Base-by-base conservation (phyloP, 2,888 invertebrate genomes). In the Quadroppia sp. region DNA sequence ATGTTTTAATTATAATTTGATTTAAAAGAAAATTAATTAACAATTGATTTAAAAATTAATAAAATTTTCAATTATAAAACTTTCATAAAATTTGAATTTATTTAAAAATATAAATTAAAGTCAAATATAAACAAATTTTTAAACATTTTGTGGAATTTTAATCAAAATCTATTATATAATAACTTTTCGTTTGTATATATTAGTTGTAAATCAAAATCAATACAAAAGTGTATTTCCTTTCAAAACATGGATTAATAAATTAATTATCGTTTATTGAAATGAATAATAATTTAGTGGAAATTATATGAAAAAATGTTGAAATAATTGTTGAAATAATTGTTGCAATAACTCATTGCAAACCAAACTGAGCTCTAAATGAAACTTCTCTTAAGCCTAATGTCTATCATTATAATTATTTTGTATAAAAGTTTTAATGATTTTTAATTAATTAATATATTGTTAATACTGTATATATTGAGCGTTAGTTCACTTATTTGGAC, bases 391-490 rank as follows among this genome's bases (percentile, higher is more conserved):
- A 25, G 30, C 28, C 28, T 30, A 11, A 28, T 15, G 56, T 28
- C 56, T 17, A 56, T 56, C 56, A 17, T 15, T 36, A 36, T 36
- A 7, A 36, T 7, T 4, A 7, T 56, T 9, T 56, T 56, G 17
- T 53, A 30, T 30, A 28, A 56, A 30, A 30, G 1, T 56, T 30
- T 56, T 15, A 17, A 56, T 23, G 53, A 53, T 23, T 53, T 25
- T 20, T 7, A 23, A 20, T 9, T 53, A 53, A 53, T 25, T 13
- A 53, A 53, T 25, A 25, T n/a, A n/a, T n/a, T n/a, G n/a, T n/a
- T n/a, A n/a, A n/a, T n/a, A n/a, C n/a, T n/a, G n/a, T 36, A 53
- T 53, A 56, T 56, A 56, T 56, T 56, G 56, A 56, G 56, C 56
- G 7, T 56, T 23, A 56, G 30, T 56, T 56, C 56, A 56, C 56